A percentile compares a stretch with the other conserved stretches of the same genome.
These are phyloP conservation scores for Drosophila formosana DNA, from an alignment of 2,888 invertebrate species.

Conservation along the genomic window DNA sequence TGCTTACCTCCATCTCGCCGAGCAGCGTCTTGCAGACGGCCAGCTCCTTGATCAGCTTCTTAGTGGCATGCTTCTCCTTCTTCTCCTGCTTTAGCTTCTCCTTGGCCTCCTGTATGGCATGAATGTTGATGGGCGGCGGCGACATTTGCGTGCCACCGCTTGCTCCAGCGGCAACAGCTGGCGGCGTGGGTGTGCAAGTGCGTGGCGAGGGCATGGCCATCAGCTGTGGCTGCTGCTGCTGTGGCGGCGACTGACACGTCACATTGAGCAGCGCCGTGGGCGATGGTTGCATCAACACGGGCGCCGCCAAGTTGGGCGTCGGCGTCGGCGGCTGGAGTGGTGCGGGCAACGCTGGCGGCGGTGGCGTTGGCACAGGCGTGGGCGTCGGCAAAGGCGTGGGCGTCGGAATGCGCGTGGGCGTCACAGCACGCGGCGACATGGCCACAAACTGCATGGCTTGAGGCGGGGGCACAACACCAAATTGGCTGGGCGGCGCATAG, in stretches of 20 bases:
- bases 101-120: slow-evolving; percentile 84
- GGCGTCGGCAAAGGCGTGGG: slow-evolving; percentile 55
- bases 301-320: slow-evolving; percentile 50
- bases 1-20: slow-evolving; percentile 91
- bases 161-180: slow-evolving; percentile 6
- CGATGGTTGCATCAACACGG: slow-evolving; percentile 60
- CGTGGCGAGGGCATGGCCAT: slow-evolving; percentile 81
- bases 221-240: slow-evolving; percentile 47
- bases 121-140: slow-evolving; percentile 81
- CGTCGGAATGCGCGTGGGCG: slow-evolving; percentile 60
- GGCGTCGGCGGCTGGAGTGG: slow-evolving; percentile 63
- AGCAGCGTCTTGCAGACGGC: slow-evolving; percentile 92
- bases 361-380: slow-evolving; percentile 48
- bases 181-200: slow-evolving; percentile 74
- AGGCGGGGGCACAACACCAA: slow-evolving; percentile 44
- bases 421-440: slow-evolving; percentile 63
- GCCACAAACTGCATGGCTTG: slow-evolving; percentile 56
- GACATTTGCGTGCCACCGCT: slow-evolving; percentile 62
- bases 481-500: slow-evolving; percentile 38
- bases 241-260: slow-evolving; percentile 71
- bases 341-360: slow-evolving; percentile 46
- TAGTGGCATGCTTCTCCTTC: slow-evolving; percentile 85
- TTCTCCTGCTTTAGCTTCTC: slow-evolving; percentile 85
- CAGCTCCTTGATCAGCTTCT: slow-evolving; percentile 91
- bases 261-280: slow-evolving; percentile 63